Evolutionary conservation across 2,888 invertebrate species (phyloP).

Genomic region (Orchesellides sinensis): DNA sequence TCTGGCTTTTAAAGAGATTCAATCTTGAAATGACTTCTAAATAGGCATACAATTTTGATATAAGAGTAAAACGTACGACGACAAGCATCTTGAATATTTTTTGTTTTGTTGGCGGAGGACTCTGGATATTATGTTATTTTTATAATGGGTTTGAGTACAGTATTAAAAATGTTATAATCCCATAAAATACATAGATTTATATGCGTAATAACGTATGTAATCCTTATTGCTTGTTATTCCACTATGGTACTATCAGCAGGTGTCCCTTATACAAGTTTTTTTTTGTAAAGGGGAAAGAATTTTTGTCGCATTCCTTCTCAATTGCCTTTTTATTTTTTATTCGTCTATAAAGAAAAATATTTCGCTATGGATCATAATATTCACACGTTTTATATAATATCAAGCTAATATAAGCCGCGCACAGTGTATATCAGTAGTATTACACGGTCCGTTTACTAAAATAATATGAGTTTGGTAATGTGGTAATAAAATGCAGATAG

Average conservation of each 20-base stretch:
- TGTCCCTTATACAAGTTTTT: conserved; percentile 28
- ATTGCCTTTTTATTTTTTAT: conserved; percentile 65
- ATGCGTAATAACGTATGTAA: background rate
- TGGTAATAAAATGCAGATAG: conserved; percentile 55
- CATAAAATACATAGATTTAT: conserved; percentile 26
- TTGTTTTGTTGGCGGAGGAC: background rate
- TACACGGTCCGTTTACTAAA: conserved; percentile 55
- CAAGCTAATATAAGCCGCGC: too few species aligned
- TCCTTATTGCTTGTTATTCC: conserved; percentile 12
- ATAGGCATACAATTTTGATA: too few species aligned
- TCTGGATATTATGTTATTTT: conserved; percentile 13
- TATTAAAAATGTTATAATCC: conserved; percentile 60
- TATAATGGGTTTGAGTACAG: conserved; percentile 18
- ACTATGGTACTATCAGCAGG: too few species aligned
- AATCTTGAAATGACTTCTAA: conserved; percentile 1
- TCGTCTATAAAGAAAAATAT: conserved; percentile 14
- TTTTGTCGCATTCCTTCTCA: conserved; percentile 64
- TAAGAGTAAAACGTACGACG: too few species aligned
- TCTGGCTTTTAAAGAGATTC: too few species aligned
- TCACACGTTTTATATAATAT: conserved; percentile 38
- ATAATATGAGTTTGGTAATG: conserved; percentile 42
- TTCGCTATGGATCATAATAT: conserved; percentile 43
- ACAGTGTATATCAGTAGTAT: too few species aligned
- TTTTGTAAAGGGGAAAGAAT: conserved; percentile 7
- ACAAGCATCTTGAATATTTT: background rate